These are phyloP conservation scores for Hylyphantes graminicola DNA, from an alignment of 1,140 invertebrate species.

Conservation along the genomic window DNA sequence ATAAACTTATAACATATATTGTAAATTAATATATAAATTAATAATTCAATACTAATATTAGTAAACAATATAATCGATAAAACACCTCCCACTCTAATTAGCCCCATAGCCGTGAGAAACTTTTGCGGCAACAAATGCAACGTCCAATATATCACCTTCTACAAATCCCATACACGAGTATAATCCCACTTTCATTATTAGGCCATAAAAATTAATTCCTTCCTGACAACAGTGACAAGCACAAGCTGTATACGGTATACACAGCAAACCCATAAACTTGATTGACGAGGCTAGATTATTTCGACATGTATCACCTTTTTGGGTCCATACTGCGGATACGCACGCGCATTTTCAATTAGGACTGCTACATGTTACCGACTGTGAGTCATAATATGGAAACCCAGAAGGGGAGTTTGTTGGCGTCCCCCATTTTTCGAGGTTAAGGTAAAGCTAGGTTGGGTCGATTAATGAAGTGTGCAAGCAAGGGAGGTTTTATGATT, in stretches of 20 bases:
- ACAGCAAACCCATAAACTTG: constrained; percentile 11
- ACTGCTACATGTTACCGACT: not conserved
- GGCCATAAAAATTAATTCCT: constrained; percentile 27
- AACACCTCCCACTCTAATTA: too few species aligned
- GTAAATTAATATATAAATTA: too few species aligned
- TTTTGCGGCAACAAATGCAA: too few species aligned
- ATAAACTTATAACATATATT: too few species aligned
- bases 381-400: not conserved
- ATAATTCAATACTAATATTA: too few species aligned
- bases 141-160: not conserved
- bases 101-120: too few species aligned
- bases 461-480: too few species aligned
- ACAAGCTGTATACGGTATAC: not conserved
- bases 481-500: too few species aligned
- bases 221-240: not conserved
- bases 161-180: constrained; percentile 21
- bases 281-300: constrained; percentile 30
- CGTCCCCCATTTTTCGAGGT: too few species aligned
- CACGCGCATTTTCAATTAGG: constrained; percentile 13
- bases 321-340: not conserved
- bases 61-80: too few species aligned
- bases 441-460: too few species aligned
- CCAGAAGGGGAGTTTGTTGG: not conserved
- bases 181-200: constrained; percentile 22
- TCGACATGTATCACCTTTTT: constrained; percentile 21